Percentiles rank a stretch among this genome's conserved stretches.
phyloP scores from a whole-genome alignment of 2,113 vertebrate genomes.

The Clupea harengus region DNA sequence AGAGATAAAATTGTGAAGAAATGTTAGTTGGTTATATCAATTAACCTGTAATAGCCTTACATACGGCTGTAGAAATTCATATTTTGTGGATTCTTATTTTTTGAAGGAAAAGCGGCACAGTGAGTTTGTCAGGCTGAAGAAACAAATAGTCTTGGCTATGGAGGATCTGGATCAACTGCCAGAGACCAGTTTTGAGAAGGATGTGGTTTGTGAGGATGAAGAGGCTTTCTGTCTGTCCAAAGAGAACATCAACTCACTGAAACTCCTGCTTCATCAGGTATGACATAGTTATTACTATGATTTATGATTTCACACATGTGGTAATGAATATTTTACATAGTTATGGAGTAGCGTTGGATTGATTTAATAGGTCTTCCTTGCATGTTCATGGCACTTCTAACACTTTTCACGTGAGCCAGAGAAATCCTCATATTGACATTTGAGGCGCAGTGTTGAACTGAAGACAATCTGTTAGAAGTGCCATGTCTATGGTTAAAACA shows the following conservation, averaged over 20 bases:
- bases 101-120: constrained; percentile 73
- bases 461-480: too few species aligned
- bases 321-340: not conserved
- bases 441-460: too few species aligned
- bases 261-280: constrained; percentile 81
- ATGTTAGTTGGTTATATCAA: too few species aligned
- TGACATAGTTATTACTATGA: not conserved
- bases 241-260: constrained; percentile 81
- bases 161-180: constrained; percentile 83
- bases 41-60: too few species aligned
- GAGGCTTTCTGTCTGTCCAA: constrained; percentile 84
- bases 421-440: too few species aligned
- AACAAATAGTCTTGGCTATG: constrained; percentile 81
- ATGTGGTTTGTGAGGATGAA: constrained; percentile 84
- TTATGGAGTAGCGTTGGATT: too few species aligned
- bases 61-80: too few species aligned
- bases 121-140: constrained; percentile 78
- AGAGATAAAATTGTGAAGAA: too few species aligned
- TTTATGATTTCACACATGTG: not conserved
- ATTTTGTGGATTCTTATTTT: not conserved
- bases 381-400: too few species aligned
- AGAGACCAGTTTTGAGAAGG: constrained; percentile 84
- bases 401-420: too few species aligned
- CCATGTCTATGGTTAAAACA: too few species aligned
- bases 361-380: too few species aligned